Evolutionary conservation across 2,888 invertebrate species (phyloP).

Genomic region (Xestoiulus laeticollis): DNA sequence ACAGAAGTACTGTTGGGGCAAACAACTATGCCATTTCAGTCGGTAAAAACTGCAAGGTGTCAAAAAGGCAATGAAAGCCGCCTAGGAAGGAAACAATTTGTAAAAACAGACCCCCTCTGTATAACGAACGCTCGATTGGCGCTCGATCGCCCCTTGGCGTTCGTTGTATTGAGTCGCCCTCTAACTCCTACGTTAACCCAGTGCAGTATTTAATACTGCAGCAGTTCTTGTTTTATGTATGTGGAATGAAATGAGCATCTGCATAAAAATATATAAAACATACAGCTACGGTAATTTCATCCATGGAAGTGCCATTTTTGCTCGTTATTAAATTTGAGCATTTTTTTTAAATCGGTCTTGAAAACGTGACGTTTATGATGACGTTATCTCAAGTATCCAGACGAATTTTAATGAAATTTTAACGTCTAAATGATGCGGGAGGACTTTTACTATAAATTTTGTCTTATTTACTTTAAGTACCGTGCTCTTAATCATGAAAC

Average conservation of each 20-base stretch:
- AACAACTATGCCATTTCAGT: too few species aligned
- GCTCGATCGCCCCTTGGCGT: too few species aligned
- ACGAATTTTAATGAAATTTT: background rate
- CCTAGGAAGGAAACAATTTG: too few species aligned
- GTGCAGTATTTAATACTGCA: background rate
- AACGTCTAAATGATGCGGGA: background rate
- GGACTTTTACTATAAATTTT: background rate
- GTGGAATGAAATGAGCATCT: background rate
- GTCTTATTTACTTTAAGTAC: background rate
- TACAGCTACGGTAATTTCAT: background rate
- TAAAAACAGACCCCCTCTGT: too few species aligned
- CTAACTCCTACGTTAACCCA: background rate
- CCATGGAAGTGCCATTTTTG: background rate
- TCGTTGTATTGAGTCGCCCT: background rate
- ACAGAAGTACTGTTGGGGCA: too few species aligned
- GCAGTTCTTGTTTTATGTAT: background rate
- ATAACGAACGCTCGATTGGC: too few species aligned
- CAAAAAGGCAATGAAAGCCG: too few species aligned
- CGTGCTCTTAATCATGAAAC: too few species aligned
- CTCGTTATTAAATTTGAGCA: conserved; percentile 5
- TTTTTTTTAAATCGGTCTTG: background rate
- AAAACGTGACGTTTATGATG: background rate
- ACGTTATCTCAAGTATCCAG: background rate
- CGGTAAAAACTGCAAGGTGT: too few species aligned
- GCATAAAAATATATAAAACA: background rate